Evolutionary conservation across 2,113 vertebrate genomes (phyloP).

Genomic region (Percopsis transmontana): DNA sequence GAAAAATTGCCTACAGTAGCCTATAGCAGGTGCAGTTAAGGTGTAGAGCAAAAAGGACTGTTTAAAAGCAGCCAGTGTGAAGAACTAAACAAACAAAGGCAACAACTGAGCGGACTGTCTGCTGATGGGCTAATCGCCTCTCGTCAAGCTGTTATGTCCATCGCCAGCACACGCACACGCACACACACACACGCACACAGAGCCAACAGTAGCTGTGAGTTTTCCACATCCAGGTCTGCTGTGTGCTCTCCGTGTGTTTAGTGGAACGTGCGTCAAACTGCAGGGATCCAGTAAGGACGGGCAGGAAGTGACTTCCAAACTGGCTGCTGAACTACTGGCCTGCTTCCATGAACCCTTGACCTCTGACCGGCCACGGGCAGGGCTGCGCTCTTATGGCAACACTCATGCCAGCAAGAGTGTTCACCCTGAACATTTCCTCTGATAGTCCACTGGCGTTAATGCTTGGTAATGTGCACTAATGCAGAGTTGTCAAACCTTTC

Average conservation of each 20-base stretch:
- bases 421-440: slow-evolving; percentile 34
- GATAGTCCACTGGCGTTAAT: slow-evolving; percentile 22
- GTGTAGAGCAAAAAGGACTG: neutral
- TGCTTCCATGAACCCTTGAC: slow-evolving; percentile 53
- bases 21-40: slow-evolving; percentile 2
- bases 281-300: slow-evolving; percentile 51
- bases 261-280: slow-evolving; percentile 62
- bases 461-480: neutral
- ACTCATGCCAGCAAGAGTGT: slow-evolving; percentile 53
- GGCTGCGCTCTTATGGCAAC: slow-evolving; percentile 9
- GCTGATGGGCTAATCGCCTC: slow-evolving; percentile 38
- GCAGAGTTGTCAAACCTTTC: too few species aligned
- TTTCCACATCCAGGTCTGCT: slow-evolving; percentile 60
- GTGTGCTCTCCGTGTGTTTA: slow-evolving; percentile 37
- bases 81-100: slow-evolving; percentile 24
- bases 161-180: slow-evolving; percentile 11
- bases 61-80: slow-evolving; percentile 1
- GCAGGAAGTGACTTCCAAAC: slow-evolving; percentile 59
- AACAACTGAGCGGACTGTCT: slow-evolving; percentile 9
- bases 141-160: slow-evolving; percentile 45
- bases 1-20: neutral
- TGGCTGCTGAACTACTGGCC: slow-evolving; percentile 24
- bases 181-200: neutral
- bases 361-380: neutral
- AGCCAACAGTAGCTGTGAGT: slow-evolving; percentile 36